A percentile compares a stretch with the other conserved stretches of the same genome.
These are phyloP conservation scores for Microtus montanus DNA, from an alignment of 2,113 vertebrate species.

Conservation along the genomic window DNA sequence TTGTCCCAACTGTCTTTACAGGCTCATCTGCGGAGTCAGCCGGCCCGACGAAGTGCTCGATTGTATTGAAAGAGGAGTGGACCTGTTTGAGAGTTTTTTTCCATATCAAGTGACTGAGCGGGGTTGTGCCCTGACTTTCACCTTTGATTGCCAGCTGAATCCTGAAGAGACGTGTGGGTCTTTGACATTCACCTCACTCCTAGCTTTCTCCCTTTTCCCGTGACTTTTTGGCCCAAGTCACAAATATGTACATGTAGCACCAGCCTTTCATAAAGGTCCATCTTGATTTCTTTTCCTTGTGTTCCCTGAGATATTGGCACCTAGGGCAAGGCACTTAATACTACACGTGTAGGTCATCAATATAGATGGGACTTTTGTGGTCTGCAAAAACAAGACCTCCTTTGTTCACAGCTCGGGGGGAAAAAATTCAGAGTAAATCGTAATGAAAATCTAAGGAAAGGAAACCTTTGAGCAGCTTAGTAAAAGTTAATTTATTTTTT, in stretches of 20 bases:
- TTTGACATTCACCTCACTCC: conserved; percentile 53
- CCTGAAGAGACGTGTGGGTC: conserved; percentile 90
- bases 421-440: conserved; percentile 54
- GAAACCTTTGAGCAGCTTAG: conserved; percentile 70
- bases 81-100: conserved; percentile 97
- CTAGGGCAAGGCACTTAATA: conserved; percentile 42
- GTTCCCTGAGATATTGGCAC: not conserved
- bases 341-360: not conserved
- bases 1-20: conserved; percentile 76
- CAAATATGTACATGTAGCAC: conserved; percentile 47
- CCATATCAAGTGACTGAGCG: conserved; percentile 95
- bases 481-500: conserved; percentile 72
- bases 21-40: conserved; percentile 93
- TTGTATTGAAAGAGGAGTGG: conserved; percentile 93
- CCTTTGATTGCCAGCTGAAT: conserved; percentile 85
- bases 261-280: conserved; percentile 51
- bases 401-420: conserved; percentile 52
- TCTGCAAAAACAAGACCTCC: conserved; percentile 63
- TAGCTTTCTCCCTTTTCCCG: conserved; percentile 59
- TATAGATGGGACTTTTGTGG: conserved; percentile 48
- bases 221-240: conserved; percentile 53
- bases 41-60: conserved; percentile 94
- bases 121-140: conserved; percentile 93
- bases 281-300: conserved; percentile 57
- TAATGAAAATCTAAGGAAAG: conserved; percentile 68